Base-by-base conservation (phyloP, 2,113 vertebrate genomes). In the Aythya baeri region DNA sequence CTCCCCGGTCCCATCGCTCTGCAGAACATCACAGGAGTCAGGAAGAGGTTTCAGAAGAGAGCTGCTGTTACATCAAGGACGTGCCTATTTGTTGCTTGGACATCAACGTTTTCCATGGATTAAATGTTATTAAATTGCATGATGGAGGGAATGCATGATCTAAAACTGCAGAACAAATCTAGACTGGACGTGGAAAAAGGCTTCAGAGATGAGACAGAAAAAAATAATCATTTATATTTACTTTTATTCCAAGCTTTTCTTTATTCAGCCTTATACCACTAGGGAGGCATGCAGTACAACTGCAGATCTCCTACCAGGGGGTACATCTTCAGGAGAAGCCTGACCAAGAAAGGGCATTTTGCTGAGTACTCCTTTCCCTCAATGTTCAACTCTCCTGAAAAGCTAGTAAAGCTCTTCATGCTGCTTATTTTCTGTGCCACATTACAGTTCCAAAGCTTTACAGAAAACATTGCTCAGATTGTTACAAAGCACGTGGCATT, bases 141-240 rank as follows among this genome's bases (percentile, higher is more conserved):
- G 10, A 77, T 59, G 2, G 31, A 81, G 41, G 86, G 36, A 77
- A 88, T 2, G 32, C 6, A 9, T 1, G 6, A 46, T 46, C 34
- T 76, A 18, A 41, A 85, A 15, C 32, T 54, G 63, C 26, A 78
- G 59, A 86, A 52, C 3, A 0, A 66, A 14, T 16, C 5, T 1
- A 17, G 73, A 12, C 13, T 7, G 68, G 31, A 29, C 23, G 2
- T 0, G 26, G 74, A 20, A n/a, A 93, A 94, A 62, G 8, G 27
- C 46, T 81, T 58, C 0, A 4, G 59, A 83, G 50, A 58, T 3
- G 13, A 0, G 16, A 88, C 13, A 68, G 59, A 20, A 2, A 8
- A 43, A 77, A 68, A 49, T 3, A 43, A 18, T 38, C 0, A 8
- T 50, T 83, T 52, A 8, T 13, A 73, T 58, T 86, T 76, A 29